Evolutionary conservation across 2,113 vertebrate species (phyloP).

Genomic region (Kryptolebias marmoratus): DNA sequence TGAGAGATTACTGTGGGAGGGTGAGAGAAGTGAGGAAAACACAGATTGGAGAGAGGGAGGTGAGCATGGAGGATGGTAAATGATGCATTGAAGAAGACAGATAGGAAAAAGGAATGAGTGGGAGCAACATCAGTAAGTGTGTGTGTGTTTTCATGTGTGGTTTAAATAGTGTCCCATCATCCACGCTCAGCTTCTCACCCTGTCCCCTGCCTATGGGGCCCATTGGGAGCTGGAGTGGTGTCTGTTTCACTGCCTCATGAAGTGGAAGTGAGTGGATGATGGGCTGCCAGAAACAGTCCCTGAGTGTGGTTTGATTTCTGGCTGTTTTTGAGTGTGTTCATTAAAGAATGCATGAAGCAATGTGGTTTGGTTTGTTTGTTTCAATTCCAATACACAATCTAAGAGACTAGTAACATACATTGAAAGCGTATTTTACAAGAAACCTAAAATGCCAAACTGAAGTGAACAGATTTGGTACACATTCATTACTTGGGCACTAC

Average conservation of each 20-base stretch:
- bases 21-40: background rate
- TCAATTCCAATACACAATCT: background rate
- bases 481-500: too few relatives aligned
- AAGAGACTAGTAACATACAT: background rate
- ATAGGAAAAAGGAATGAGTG: constrained; percentile 27
- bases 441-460: too few relatives aligned
- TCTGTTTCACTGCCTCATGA: constrained; percentile 63
- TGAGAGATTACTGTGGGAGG: constrained; percentile 1
- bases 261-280: constrained; percentile 66
- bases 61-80: constrained; percentile 23
- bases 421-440: background rate
- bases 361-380: background rate
- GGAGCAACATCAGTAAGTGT: constrained; percentile 14
- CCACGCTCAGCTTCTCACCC: constrained; percentile 49
- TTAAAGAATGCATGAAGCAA: background rate
- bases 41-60: constrained; percentile 8
- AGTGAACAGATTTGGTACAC: too few relatives aligned
- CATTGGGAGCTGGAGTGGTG: constrained; percentile 51
- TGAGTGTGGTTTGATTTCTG: constrained; percentile 36
- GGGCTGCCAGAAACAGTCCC: constrained; percentile 32
- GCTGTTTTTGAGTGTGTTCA: constrained; percentile 17
- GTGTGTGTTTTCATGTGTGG: constrained; percentile 2
- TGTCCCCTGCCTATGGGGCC: constrained; percentile 44
- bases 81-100: constrained; percentile 57
- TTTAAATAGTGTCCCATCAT: constrained; percentile 64